These are phyloP conservation scores for Meiosimyza decipiens DNA, from an alignment of 2,888 invertebrate species.

Conservation along the genomic window DNA sequence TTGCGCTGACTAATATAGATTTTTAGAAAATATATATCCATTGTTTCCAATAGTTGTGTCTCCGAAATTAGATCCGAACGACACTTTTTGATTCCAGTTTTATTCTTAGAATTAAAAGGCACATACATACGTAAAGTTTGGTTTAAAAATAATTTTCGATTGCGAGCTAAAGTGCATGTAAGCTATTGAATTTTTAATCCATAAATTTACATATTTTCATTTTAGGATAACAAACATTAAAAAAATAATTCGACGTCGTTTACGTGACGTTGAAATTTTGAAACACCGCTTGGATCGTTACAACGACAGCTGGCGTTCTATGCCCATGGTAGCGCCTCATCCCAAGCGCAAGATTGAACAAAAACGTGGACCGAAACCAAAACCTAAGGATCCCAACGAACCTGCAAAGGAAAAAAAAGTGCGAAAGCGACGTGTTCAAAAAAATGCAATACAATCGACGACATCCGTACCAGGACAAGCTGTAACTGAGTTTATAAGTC, in stretches of 20 bases:
- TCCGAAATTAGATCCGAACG: too few species aligned
- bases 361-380: constrained; percentile 65
- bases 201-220: neutral
- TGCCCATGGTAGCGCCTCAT: constrained; percentile 62
- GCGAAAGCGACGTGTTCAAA: constrained; percentile 53
- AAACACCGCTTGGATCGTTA: constrained; percentile 62
- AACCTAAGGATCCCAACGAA: constrained; percentile 45
- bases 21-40: too few species aligned
- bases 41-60: too few species aligned
- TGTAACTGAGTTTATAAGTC: neutral
- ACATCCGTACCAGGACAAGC: neutral
- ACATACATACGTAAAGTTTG: too few species aligned
- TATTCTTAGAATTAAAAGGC: too few species aligned
- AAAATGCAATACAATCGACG: constrained; percentile 33
- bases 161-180: too few species aligned
- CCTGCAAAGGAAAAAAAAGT: constrained; percentile 48
- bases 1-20: too few species aligned
- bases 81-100: too few species aligned
- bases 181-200: too few species aligned
- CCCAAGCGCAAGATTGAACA: constrained; percentile 64
- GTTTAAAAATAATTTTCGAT: too few species aligned
- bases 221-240: constrained; percentile 62
- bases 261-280: constrained; percentile 60
- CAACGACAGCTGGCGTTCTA: constrained; percentile 63
- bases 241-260: constrained; percentile 57